phyloP scores from a whole-genome alignment of 2,888 invertebrate species.

The Dascillus cervinus region DNA sequence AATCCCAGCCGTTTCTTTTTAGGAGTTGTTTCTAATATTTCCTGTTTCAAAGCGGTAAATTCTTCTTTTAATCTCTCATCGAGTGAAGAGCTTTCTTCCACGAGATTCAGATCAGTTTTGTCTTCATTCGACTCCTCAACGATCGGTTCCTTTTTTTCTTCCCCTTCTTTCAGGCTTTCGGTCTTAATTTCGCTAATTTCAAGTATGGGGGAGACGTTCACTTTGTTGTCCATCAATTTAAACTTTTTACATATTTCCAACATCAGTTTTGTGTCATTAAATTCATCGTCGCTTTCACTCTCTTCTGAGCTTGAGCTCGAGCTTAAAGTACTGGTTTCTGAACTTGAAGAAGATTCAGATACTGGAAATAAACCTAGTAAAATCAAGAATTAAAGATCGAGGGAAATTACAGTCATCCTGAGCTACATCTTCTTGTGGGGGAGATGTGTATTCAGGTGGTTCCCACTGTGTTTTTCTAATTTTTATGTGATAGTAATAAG shows the following conservation, averaged over 20 bases:
- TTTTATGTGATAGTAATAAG: constrained; percentile 87
- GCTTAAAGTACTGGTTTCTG: constrained; percentile 36
- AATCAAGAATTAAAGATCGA: no score
- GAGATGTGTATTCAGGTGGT: constrained; percentile 54
- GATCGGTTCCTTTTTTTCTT: constrained; percentile 5
- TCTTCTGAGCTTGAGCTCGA: constrained; percentile 5
- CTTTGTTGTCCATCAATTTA: constrained; percentile 37
- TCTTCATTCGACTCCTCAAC: constrained; percentile 14
- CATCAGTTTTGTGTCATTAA: constrained; percentile 37
- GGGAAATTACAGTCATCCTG: constrained; percentile 13
- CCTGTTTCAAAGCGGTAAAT: constrained; percentile 26
- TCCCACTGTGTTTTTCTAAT: constrained; percentile 73
- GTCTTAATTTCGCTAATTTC: constrained; percentile 36
- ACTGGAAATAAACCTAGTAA: not conserved
- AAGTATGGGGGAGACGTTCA: constrained; percentile 23
- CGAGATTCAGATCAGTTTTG: constrained; percentile 19
- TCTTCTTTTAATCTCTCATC: constrained; percentile 34
- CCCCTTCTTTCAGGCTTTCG: constrained; percentile 25
- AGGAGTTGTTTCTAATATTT: constrained; percentile 20
- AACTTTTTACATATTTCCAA: constrained; percentile 35
- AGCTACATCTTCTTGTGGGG: constrained; percentile 11
- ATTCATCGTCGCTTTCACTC: constrained; percentile 22
- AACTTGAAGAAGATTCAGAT: constrained; percentile 30
- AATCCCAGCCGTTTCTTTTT: constrained; percentile 49
- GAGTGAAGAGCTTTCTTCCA: constrained; percentile 25